Base-by-base conservation (phyloP, 2,888 invertebrate genomes). In the Nymphalis polychloros region DNA sequence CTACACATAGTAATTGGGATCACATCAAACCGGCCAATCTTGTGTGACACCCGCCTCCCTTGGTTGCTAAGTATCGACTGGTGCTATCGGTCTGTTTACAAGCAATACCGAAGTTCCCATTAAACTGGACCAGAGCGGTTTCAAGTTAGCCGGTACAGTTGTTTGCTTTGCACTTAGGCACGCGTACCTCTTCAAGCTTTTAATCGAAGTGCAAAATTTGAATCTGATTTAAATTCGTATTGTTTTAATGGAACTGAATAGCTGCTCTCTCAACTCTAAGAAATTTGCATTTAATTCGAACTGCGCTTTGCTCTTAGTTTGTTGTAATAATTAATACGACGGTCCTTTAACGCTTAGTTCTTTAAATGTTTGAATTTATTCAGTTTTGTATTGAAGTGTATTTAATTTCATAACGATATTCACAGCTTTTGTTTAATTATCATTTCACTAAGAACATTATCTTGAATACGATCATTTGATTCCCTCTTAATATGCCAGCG, bases 181-280 rank as follows among this genome's bases (percentile, higher is more conserved):
- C 80, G 79, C 83, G 84, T 80, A 84, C 84, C 89, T 86, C 86
- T 84, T 85, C 78, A 77, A 81, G 90, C 89, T 90, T 91, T 91
- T 89, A 90, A 90, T 91, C 90, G 89, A 89, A 90, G 90, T 89
- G 88, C 86, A 82, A 88, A 89, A 90, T 91, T 91, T 89, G 87
- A 91, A 90, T 90, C 82, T 84, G 85, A 90, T 89, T 90, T 88
- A 88, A 88, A 91, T 91, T 84, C 85, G 86, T 84, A 87, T 89
- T 88, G 88, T 89, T 87, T 83, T 83, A 85, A 85, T 84, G 85
- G 84, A 79, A 81, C 81, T 80, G 81, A 84, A 81, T 82, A 81
- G 78, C 76, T 79, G 75, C 76, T 79, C 77, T 72, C 76, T 77
- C 72, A 77, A 80, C 73, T 76, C 78, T 79, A 79, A 79, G 79